phyloP scores from a whole-genome alignment of 2,888 invertebrate genomes.

The Heteromurus nitidus region DNA sequence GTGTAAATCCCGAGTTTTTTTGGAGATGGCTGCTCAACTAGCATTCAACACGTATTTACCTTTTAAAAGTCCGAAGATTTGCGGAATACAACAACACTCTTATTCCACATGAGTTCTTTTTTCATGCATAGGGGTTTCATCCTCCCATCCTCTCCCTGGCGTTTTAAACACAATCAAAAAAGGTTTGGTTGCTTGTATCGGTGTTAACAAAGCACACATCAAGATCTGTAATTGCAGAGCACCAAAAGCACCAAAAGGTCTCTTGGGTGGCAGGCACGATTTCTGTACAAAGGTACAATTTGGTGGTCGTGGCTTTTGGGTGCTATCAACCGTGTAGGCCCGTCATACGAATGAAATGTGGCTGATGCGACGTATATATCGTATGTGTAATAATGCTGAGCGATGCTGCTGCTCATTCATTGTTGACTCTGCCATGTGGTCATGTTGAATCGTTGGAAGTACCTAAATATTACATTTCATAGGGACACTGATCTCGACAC shows the following conservation, averaged over 20 bases:
- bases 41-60: too few relatives aligned
- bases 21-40: too few relatives aligned
- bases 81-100: constrained; percentile 23
- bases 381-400: neutral
- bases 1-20: too few relatives aligned
- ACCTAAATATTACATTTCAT: constrained; percentile 15
- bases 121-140: neutral
- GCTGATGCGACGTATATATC: neutral
- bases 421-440: constrained; percentile 11
- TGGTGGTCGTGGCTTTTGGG: constrained; percentile 48
- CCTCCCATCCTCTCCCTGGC: neutral
- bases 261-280: constrained; percentile 61
- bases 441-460: neutral
- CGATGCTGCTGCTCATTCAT: constrained; percentile 5
- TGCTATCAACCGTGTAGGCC: constrained; percentile 22
- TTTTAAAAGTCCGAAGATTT: constrained; percentile 16
- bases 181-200: neutral
- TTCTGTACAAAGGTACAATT: constrained; percentile 21
- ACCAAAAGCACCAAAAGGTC: constrained; percentile 42
- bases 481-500: constrained; percentile 11
- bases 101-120: constrained; percentile 34
- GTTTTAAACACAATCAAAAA: neutral
- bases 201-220: constrained; percentile 22
- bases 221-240: constrained; percentile 46
- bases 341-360: constrained; percentile 3